Evolutionary conservation across 2,888 invertebrate species (phyloP), one percentile per base, ranked within the genome.

Genomic region (Escarpia spicata): DNA sequence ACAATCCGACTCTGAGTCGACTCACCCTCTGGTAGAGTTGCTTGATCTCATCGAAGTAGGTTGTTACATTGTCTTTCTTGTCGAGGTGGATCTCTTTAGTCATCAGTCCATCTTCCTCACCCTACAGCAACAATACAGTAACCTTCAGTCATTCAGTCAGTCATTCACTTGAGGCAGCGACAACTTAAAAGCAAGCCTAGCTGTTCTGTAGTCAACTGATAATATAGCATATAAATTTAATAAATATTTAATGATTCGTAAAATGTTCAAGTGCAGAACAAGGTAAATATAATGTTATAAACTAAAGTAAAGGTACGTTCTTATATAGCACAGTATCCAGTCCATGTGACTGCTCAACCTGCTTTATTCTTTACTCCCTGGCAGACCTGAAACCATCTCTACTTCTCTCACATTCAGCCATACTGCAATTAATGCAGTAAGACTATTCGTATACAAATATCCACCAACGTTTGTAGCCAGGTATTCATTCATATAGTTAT

Each of bases 41-140:
- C 95, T 98, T 98, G 91, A 98, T 98, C 96, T 99, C 99, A 93
- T 99, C 98, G 60, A 99, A 97, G 95, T 98, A 99, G 0, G 95
- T 95, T 92, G 94, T 94, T 10, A 94, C 92, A 58, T 94, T 94
- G 91, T 94, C 94, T 75, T 95, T 94, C 37, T 95, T 95, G 92
- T 96, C 96, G 92, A 96, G 95, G 75, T 94, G 94, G 31, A 96
- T 94, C 12, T 95, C 94, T 43, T 95, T 95, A 9, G 94, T 95
- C 75, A 97, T 92, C 91, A 97, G 94, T 3, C 96, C 96, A 91
- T 97, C 97, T 60, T 96, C 95, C 94, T 96, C 96, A 43, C 96
- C 96, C 96, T 96, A 26, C 26, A 75, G 94, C n/a, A 91, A 93
- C 12, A 90, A 15, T n/a, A 75, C 58, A 15, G 8, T 19, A 44